Percentiles rank a stretch among this genome's conserved stretches.
These are phyloP conservation scores for Sylvia atricapilla DNA, from an alignment of 2,113 vertebrate species.

Conservation along the genomic window DNA sequence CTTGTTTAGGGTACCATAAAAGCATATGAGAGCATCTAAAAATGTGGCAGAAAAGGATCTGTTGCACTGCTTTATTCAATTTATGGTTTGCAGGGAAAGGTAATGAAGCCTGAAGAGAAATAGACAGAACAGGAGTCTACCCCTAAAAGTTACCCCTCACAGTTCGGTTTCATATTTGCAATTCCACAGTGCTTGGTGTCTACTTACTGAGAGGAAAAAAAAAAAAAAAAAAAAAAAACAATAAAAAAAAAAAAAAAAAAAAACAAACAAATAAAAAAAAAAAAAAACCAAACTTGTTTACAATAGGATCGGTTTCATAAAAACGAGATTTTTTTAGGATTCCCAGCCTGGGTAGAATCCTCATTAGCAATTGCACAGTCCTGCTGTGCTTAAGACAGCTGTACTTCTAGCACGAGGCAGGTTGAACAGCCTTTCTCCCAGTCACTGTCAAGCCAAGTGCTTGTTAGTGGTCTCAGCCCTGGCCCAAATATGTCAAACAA, in stretches of 20 bases:
- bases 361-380: neutral
- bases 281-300: neutral
- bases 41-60: conserved; percentile 12
- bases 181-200: neutral
- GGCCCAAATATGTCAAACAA: neutral
- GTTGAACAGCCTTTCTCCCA: neutral
- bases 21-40: conserved; percentile 28
- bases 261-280: no score
- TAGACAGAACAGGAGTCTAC: neutral
- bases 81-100: neutral
- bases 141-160: neutral
- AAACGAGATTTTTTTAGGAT: neutral
- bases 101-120: neutral
- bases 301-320: neutral
- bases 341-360: neutral
- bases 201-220: neutral
- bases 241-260: no score
- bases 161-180: conserved; percentile 23
- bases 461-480: neutral
- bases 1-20: neutral
- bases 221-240: no score
- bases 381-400: neutral
- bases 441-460: neutral
- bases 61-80: conserved; percentile 21
- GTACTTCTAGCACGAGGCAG: neutral